Conservation (phyloP, 2,888 invertebrate species). For the Cenopis cana region DNA sequence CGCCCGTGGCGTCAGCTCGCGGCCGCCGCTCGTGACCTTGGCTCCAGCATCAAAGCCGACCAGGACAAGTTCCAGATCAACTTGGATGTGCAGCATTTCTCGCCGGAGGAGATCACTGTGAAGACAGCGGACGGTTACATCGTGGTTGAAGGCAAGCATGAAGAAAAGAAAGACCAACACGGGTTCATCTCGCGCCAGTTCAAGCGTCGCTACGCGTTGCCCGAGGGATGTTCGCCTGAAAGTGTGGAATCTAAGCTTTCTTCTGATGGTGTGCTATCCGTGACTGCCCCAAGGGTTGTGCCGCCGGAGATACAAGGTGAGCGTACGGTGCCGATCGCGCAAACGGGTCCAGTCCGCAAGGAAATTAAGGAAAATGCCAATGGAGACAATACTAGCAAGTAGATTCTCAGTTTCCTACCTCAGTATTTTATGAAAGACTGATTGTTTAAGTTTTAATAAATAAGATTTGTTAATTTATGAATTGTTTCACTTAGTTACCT, state of each 20-base stretch:
- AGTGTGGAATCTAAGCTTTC: conserved; percentile 89
- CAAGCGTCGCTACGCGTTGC: conserved; percentile 90
- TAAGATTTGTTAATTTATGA: conserved; percentile 23
- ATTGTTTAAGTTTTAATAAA: conserved; percentile 42
- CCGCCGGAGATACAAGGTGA: conserved; percentile 73
- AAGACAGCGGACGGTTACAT: conserved; percentile 89
- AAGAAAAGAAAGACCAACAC: conserved; percentile 90
- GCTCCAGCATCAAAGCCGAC: conserved; percentile 82
- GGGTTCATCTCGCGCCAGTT: conserved; percentile 91
- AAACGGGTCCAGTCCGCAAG: conserved; percentile 86
- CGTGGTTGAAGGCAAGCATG: conserved; percentile 91
- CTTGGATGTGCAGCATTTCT: conserved; percentile 91
- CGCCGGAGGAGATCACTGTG: conserved; percentile 90
- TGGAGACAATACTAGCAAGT: conserved; percentile 62
- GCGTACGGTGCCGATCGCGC: conserved; percentile 85
- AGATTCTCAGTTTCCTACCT: conserved; percentile 18
- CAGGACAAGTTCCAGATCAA: conserved; percentile 83
- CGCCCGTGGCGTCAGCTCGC: conserved; percentile 78
- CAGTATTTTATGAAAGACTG: conserved; percentile 31
- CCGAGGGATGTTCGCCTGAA: conserved; percentile 89
- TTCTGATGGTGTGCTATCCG: conserved; percentile 90
- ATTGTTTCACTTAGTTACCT: conserved; percentile 12
- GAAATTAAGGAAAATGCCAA: conserved; percentile 81
- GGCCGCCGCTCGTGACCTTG: conserved; percentile 78
- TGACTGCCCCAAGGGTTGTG: conserved; percentile 85